Evolutionary conservation across 2,888 invertebrate species (phyloP), one percentile per base, ranked within the genome.

Genomic region (Neoascia interrupta): DNA sequence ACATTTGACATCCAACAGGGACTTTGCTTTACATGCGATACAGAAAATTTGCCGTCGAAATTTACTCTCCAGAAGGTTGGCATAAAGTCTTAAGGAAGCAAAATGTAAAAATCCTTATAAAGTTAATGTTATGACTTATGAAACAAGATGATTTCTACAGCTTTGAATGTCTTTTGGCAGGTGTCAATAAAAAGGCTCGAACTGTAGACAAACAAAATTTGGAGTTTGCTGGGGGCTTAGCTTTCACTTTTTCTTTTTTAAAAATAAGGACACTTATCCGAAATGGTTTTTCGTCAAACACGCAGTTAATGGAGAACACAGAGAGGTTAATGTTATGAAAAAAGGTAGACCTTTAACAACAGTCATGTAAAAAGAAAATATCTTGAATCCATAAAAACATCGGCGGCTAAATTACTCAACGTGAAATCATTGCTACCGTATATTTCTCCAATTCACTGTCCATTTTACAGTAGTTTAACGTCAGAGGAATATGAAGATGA

Each of bases 31-130:
- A 41, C 10, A 56, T 28, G 19, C 19, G 53, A 5, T 37, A 54
- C 21, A 37, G 37, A 15, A 54, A 31, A 56, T 56, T 41, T 56
- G 41, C 28, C 5, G 15, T 5, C n/a, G 18, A 56, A 56, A 31
- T 56, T 56, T 41, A 41, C n/a, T 41, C 54, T 4, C 56, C 41
- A 41, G 18, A 41, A 31, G 43, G 58, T 45, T 58, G 45, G 34
- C 23, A 43, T 34, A 43, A 36, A 10, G 23, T 58, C 16, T 58
- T 11, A 34, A 43, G 39, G 58, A 34, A 13, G 58, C 43, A 43
- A 58, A 58, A 19, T 34, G 18, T n/a, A 41, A 56, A 11, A 56
- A 39, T 2, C 39, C 41, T 21, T 56, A 41, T 16, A 31, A 18
- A 26, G 6, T 31, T 8, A 56, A 10, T 16, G 18, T n/a, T n/a